phyloP scores from a whole-genome alignment of 1,140 invertebrate species.

The Hylaeus volcanicus region DNA sequence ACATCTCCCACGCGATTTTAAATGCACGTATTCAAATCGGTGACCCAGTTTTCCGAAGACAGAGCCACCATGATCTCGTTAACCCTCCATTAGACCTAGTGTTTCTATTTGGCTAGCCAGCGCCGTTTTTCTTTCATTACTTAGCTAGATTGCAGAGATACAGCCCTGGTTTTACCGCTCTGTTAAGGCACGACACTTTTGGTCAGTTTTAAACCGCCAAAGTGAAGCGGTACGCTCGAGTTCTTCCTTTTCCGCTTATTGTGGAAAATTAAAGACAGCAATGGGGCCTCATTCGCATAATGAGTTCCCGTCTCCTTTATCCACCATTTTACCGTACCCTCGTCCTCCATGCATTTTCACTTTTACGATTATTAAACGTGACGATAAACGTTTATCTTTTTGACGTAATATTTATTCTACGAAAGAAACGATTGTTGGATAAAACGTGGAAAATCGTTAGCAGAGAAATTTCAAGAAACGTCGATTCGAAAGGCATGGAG shows the following conservation, averaged over 20 bases:
- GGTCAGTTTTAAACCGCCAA: background rate
- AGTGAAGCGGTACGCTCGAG: no score
- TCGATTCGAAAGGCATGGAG: background rate
- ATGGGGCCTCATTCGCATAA: no score
- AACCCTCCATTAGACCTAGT: conserved; percentile 22
- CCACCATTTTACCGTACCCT: no score
- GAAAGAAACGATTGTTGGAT: no score
- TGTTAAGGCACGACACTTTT: background rate
- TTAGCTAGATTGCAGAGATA: conserved; percentile 28
- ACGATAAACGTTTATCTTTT: no score
- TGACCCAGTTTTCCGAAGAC: conserved; percentile 20
- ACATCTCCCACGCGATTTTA: background rate
- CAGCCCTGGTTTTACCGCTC: background rate
- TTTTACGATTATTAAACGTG: no score
- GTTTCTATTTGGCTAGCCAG: conserved; percentile 1
- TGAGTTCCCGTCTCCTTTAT: no score
- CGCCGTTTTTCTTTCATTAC: conserved; percentile 24
- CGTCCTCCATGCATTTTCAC: no score
- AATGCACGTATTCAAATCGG: conserved; percentile 11
- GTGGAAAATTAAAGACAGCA: background rate
- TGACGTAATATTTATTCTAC: background rate
- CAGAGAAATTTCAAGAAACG: no score
- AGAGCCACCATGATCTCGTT: background rate
- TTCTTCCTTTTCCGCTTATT: background rate
- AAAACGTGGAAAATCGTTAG: no score